phyloP scores from a whole-genome alignment of 2,888 invertebrate species.

The Pristionchus japonicus region DNA sequence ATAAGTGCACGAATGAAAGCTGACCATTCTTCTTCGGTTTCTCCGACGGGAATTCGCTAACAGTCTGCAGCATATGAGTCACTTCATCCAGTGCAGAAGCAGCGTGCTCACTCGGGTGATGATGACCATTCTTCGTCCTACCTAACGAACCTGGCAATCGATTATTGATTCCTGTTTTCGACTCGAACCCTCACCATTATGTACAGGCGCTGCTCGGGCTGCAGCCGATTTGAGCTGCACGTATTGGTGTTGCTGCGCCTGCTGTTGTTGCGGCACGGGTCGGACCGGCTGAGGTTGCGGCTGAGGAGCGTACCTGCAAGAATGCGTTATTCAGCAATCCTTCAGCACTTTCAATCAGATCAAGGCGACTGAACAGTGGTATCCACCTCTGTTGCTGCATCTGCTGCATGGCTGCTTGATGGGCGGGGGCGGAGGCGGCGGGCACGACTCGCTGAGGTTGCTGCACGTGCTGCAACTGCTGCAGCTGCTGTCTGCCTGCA shows the following conservation, averaged over 20 bases:
- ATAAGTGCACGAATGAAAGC: not conserved
- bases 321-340: not conserved
- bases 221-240: not conserved
- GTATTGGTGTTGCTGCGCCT: not conserved
- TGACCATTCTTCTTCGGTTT: slow-evolving; percentile 30
- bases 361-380: no score
- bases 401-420: not conserved
- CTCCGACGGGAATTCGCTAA: slow-evolving; percentile 54
- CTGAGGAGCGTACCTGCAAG: not conserved
- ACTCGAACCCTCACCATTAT: not conserved
- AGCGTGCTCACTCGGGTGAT: not conserved
- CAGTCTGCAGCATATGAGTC: slow-evolving; percentile 62
- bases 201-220: not conserved
- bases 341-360: not conserved
- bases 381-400: not conserved
- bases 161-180: not conserved
- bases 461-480: slow-evolving; percentile 26
- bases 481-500: not conserved
- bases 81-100: slow-evolving; percentile 60
- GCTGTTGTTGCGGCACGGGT: not conserved
- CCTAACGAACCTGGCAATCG: slow-evolving; percentile 17
- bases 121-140: not conserved
- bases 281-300: not conserved
- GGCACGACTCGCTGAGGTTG: slow-evolving; percentile 23
- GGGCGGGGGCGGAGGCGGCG: not conserved